These are phyloP conservation scores for Zaprionus lineosus DNA, from an alignment of 2,888 invertebrate genomes.

Conservation along the genomic window DNA sequence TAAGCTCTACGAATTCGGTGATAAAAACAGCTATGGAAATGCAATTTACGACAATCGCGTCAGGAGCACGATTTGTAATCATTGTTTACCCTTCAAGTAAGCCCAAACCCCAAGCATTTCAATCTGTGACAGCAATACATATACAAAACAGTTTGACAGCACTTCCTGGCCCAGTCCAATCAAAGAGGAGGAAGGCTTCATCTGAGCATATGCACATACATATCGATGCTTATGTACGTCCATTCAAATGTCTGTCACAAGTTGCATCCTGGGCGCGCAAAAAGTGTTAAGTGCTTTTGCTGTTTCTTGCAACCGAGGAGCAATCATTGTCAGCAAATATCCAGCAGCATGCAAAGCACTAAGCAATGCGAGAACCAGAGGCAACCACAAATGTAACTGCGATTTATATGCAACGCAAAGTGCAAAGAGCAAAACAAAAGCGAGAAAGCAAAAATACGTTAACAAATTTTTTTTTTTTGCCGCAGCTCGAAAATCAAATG, in stretches of 20 bases:
- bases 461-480: constrained; percentile 33
- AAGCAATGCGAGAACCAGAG: constrained; percentile 1
- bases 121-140: constrained; percentile 53
- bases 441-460: constrained; percentile 25
- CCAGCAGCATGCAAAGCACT: constrained; percentile 38
- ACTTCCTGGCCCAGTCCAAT: constrained; percentile 1
- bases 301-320: constrained; percentile 57
- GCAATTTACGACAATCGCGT: constrained; percentile 41
- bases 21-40: constrained; percentile 35
- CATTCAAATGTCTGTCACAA: constrained; percentile 13
- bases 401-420: constrained; percentile 66
- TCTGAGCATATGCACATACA: constrained; percentile 9
- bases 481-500: constrained; percentile 64
- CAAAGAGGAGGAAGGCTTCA: constrained; percentile 36
- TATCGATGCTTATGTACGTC: background rate
- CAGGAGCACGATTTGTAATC: constrained; percentile 55
- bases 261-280: constrained; percentile 24
- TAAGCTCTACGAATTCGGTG: too few relatives aligned
- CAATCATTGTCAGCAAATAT: constrained; percentile 75
- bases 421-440: constrained; percentile 46
- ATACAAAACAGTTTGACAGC: constrained; percentile 49
- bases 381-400: constrained; percentile 36
- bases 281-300: constrained; percentile 73
- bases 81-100: constrained; percentile 46
- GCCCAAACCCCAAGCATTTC: constrained; percentile 46